A percentile compares a stretch with the other conserved stretches of the same genome.
Evolutionary conservation across 2,888 invertebrate species (phyloP).

Genomic region (Caenorhabditis auriculariae): DNA sequence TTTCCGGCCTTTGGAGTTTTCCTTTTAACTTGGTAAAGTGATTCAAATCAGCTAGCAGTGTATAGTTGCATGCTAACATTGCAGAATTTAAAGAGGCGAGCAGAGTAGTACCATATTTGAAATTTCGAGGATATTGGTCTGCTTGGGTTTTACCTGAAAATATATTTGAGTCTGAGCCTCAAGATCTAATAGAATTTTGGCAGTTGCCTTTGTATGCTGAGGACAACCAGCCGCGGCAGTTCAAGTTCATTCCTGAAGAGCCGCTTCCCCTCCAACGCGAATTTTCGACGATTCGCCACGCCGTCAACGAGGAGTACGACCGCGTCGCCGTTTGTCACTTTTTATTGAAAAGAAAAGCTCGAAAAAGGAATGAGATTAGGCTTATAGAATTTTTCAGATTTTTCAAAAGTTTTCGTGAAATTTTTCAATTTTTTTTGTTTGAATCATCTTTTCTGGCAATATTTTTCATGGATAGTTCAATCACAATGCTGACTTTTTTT

Average conservation of each 20-base stretch:
- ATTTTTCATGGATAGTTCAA: not conserved
- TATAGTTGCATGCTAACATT: too few species aligned
- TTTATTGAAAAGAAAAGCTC: not conserved
- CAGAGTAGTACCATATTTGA: too few species aligned
- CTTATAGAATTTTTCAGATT: too few species aligned
- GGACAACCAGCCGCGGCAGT: constrained; percentile 28
- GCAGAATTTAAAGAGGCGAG: too few species aligned
- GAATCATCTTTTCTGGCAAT: not conserved
- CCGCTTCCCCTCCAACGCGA: constrained; percentile 57
- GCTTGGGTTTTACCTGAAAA: too few species aligned
- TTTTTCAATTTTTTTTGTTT: not conserved
- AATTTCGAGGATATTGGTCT: too few species aligned
- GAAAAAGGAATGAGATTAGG: too few species aligned
- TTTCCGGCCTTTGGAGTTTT: not conserved
- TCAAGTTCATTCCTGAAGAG: constrained; percentile 52
- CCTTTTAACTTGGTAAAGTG: not conserved
- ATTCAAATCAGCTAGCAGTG: not conserved
- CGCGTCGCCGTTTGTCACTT: constrained; percentile 20
- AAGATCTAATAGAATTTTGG: too few species aligned
- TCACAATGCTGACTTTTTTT: too few species aligned
- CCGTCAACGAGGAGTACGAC: constrained; percentile 30
- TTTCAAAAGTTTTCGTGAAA: not conserved
- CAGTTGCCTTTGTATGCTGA: constrained; percentile 54
- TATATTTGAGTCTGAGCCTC: too few species aligned
- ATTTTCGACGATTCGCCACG: constrained; percentile 47